Evolutionary conservation across 2,888 invertebrate genomes (phyloP).

Genomic region (Ophion slaviceki): DNA sequence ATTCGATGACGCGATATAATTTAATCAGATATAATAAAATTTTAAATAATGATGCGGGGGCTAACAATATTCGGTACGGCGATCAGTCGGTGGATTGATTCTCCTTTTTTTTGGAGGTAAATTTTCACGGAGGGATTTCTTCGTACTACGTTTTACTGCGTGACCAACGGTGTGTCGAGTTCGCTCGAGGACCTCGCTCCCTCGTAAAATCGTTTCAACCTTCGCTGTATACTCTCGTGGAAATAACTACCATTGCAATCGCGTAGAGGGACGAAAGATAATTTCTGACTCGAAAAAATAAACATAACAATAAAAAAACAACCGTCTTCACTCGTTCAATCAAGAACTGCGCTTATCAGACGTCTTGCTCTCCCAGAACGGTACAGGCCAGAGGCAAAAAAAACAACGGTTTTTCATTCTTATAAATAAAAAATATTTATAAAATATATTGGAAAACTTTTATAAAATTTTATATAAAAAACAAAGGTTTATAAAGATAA

Average conservation of each 20-base stretch:
- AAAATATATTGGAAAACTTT: too few species aligned
- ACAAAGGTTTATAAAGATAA: not conserved
- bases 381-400: not conserved
- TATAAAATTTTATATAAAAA: not conserved
- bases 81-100: too few species aligned
- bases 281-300: slow-evolving; percentile 44
- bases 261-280: slow-evolving; percentile 31
- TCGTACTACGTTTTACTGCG: slow-evolving; percentile 2
- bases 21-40: too few species aligned
- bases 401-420: not conserved
- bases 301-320: slow-evolving; percentile 16
- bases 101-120: too few species aligned
- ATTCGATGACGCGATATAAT: too few species aligned
- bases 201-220: slow-evolving; percentile 67
- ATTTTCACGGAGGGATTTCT: not conserved
- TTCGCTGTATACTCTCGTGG: slow-evolving; percentile 57
- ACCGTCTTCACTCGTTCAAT: slow-evolving; percentile 38
- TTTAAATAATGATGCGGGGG: too few species aligned
- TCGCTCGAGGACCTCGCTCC: slow-evolving; percentile 29
- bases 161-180: slow-evolving; percentile 10
- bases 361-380: slow-evolving; percentile 25
- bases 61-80: too few species aligned
- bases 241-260: slow-evolving; percentile 56
- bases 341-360: slow-evolving; percentile 42
- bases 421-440: too few species aligned